Conservation (phyloP, 2,113 vertebrate species). For the Laticauda laticaudata region DNA sequence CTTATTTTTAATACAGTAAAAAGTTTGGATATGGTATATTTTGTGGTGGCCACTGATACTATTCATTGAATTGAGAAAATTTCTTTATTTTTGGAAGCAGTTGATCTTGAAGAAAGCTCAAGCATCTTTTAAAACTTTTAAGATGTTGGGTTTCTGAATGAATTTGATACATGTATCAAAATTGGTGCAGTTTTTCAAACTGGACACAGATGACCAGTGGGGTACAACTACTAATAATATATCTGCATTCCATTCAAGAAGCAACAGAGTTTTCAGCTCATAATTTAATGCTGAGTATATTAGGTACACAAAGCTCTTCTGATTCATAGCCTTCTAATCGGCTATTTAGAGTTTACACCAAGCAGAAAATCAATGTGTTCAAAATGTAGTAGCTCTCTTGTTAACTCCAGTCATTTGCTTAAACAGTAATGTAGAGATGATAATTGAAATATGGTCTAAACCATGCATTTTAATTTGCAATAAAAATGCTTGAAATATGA, state of each 20-base stretch:
- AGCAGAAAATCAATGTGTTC: slow-evolving; percentile 81
- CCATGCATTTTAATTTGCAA: slow-evolving; percentile 74
- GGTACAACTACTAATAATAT: slow-evolving; percentile 49
- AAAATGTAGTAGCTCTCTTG: slow-evolving; percentile 76
- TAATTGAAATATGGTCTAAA: slow-evolving; percentile 79
- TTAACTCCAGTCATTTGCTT: slow-evolving; percentile 79
- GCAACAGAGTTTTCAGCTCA: slow-evolving; percentile 56
- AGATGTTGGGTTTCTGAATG: slow-evolving; percentile 61
- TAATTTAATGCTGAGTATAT: slow-evolving; percentile 65
- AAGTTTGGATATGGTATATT: not conserved
- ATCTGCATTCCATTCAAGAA: slow-evolving; percentile 71
- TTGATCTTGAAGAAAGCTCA: slow-evolving; percentile 62
- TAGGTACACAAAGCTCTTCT: slow-evolving; percentile 74
- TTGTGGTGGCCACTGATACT: not conserved
- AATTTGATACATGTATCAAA: slow-evolving; percentile 63
- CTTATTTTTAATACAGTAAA: not conserved
- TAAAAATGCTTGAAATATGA: slow-evolving; percentile 70
- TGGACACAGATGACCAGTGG: slow-evolving; percentile 54
- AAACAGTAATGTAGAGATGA: slow-evolving; percentile 77
- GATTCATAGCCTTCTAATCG: slow-evolving; percentile 77
- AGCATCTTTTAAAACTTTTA: slow-evolving; percentile 63
- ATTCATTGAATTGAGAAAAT: not conserved
- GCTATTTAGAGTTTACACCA: slow-evolving; percentile 79
- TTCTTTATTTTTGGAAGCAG: slow-evolving; percentile 62
- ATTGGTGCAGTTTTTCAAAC: slow-evolving; percentile 63